These are phyloP conservation scores for Pogonocichla stellata DNA, from an alignment of 2,113 vertebrate species.

Conservation along the genomic window DNA sequence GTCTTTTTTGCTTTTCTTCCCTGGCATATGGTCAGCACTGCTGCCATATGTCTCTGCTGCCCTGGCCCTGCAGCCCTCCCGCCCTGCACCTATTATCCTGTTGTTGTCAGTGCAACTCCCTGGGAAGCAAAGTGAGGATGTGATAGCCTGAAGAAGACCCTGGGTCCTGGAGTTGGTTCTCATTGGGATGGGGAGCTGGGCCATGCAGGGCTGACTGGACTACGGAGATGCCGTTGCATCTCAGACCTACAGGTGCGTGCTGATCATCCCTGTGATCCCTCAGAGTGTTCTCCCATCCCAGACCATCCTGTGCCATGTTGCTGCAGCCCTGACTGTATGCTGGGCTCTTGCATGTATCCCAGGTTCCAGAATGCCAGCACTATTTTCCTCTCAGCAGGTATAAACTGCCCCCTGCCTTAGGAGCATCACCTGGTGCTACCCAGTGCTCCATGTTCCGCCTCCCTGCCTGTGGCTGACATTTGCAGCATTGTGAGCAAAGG, in stretches of 20 bases:
- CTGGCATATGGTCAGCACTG: fast-evolving
- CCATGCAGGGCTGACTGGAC: not conserved
- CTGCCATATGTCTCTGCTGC: not conserved
- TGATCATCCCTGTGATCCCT: not conserved
- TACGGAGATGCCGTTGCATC: too few species aligned
- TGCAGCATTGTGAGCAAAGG: not conserved
- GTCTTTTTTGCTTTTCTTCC: not conserved
- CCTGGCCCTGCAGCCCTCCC: fast-evolving
- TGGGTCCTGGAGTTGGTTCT: not conserved
- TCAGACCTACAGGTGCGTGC: not conserved
- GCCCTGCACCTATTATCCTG: fast-evolving
- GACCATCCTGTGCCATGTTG: not conserved
- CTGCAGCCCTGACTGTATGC: not conserved
- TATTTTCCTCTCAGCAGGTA: not conserved
- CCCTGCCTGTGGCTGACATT: not conserved
- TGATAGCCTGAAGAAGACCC: not conserved
- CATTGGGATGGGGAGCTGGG: fast-evolving
- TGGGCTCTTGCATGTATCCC: not conserved
- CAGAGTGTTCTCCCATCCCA: not conserved
- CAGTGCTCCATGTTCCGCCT: not conserved
- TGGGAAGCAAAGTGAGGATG: not conserved
- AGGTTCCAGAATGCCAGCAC: fast-evolving
- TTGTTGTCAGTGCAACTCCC: not conserved
- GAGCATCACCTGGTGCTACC: fast-evolving
- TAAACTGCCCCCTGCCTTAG: not conserved